phyloP scores from a whole-genome alignment of 2,888 invertebrate species.

The Drosophila ezoana region DNA sequence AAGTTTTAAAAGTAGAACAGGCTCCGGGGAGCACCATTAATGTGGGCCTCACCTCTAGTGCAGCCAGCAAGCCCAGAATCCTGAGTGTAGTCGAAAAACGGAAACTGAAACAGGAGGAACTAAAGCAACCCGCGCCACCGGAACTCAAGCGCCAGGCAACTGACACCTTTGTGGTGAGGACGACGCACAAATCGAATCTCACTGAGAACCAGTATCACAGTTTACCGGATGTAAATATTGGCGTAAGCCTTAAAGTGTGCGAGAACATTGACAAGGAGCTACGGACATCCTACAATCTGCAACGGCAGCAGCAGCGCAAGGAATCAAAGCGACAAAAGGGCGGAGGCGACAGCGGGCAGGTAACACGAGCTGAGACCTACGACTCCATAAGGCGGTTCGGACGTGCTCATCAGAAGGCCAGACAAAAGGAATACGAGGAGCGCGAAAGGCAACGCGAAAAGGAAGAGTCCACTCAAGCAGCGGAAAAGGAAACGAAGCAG shows the following conservation, averaged over 20 bases:
- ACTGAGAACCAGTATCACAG: constrained; percentile 90
- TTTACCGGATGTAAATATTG: constrained; percentile 89
- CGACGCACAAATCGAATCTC: constrained; percentile 79
- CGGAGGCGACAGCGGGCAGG: constrained; percentile 30
- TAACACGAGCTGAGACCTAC: constrained; percentile 79
- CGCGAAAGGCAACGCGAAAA: constrained; percentile 53
- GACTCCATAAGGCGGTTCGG: constrained; percentile 84
- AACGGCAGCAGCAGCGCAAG: constrained; percentile 71
- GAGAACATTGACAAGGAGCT: constrained; percentile 90
- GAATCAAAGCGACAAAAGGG: constrained; percentile 46
- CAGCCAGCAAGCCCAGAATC: constrained; percentile 86
- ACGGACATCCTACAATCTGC: constrained; percentile 85
- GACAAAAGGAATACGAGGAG: constrained; percentile 79
- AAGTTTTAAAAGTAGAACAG: constrained; percentile 78
- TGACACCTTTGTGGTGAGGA: constrained; percentile 53
- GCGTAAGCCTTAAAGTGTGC: constrained; percentile 89
- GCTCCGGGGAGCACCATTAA: constrained; percentile 29
- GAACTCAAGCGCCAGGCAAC: constrained; percentile 71
- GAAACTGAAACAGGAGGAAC: constrained; percentile 75
- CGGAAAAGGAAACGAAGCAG: constrained; percentile 42
- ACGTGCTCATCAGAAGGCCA: constrained; percentile 82
- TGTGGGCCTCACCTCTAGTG: constrained; percentile 64
- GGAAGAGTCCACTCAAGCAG: constrained; percentile 40
- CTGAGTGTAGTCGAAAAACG: constrained; percentile 85
- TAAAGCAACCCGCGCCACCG: constrained; percentile 37